Conservation (phyloP, 1,140 invertebrate species). For the Rhynchophorus ferrugineus region DNA sequence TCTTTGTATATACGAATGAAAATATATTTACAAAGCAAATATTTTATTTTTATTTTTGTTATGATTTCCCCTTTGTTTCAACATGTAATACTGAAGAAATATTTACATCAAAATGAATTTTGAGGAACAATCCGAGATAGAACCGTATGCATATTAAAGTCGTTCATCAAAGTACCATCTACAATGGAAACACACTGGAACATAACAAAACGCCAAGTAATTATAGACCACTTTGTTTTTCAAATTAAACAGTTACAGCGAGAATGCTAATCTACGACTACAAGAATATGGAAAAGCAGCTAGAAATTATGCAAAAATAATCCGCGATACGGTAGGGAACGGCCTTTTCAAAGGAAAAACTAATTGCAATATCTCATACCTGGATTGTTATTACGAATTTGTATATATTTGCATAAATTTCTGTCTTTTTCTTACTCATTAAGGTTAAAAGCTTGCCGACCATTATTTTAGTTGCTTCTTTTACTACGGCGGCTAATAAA, state of each 20-base stretch:
- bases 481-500: neutral
- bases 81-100: too few species aligned
- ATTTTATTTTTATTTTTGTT: too few species aligned
- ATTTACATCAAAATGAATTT: too few species aligned
- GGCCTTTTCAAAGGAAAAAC: slow-evolving; percentile 1
- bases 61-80: too few species aligned
- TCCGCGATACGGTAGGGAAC: neutral
- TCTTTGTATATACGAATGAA: too few species aligned
- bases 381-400: slow-evolving; percentile 4
- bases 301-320: slow-evolving; percentile 7
- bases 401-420: neutral
- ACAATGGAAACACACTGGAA: neutral
- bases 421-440: neutral
- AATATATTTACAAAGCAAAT: too few species aligned
- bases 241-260: slow-evolving; percentile 3
- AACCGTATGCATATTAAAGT: too few species aligned
- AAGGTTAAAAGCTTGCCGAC: neutral
- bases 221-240: slow-evolving; percentile 8
- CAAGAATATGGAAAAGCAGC: slow-evolving; percentile 10
- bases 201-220: neutral
- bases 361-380: slow-evolving; percentile 11
- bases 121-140: too few species aligned
- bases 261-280: slow-evolving; percentile 6
- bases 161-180: too few species aligned
- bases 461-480: neutral